A percentile compares a stretch with the other conserved stretches of the same genome.
phyloP scores from a whole-genome alignment of 2,797 vertebrate species.

The Sebastes glaucus region DNA sequence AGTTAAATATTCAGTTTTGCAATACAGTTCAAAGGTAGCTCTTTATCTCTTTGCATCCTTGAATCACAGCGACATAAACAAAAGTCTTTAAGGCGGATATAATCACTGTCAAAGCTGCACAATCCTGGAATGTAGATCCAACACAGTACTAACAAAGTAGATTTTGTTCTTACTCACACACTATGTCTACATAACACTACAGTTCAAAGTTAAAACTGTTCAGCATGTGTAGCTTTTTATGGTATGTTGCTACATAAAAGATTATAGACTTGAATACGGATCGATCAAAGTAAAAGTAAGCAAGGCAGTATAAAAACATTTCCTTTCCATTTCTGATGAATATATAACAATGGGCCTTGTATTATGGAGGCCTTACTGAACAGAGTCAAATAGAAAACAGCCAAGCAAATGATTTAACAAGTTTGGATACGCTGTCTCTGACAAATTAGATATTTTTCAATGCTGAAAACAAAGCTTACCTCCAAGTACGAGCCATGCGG shows the following conservation, averaged over 20 bases:
- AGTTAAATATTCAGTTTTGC: neutral
- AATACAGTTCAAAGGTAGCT: conserved; percentile 46
- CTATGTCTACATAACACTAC: neutral
- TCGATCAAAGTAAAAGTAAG: neutral
- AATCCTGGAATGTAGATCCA: neutral
- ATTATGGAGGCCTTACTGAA: neutral
- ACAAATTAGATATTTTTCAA: neutral
- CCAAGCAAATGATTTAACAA: neutral
- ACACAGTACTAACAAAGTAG: fast-evolving
- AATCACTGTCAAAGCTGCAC: neutral
- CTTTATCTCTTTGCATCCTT: conserved; percentile 16
- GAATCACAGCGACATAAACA: neutral
- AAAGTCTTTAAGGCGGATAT: neutral
- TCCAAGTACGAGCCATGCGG: neutral
- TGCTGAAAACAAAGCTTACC: conserved; percentile 32
- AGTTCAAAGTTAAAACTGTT: neutral
- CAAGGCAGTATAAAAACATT: neutral
- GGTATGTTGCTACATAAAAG: neutral
- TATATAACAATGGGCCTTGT: neutral
- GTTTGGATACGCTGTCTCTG: neutral
- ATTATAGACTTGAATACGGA: neutral
- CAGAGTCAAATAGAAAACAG: neutral
- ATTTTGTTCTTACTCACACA: neutral
- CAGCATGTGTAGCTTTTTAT: neutral
- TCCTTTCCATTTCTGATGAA: neutral